A percentile compares a stretch with the other conserved stretches of the same genome.
Evolutionary conservation across 1,140 invertebrate species (phyloP).

Genomic region (Drosophila mojavensis): DNA sequence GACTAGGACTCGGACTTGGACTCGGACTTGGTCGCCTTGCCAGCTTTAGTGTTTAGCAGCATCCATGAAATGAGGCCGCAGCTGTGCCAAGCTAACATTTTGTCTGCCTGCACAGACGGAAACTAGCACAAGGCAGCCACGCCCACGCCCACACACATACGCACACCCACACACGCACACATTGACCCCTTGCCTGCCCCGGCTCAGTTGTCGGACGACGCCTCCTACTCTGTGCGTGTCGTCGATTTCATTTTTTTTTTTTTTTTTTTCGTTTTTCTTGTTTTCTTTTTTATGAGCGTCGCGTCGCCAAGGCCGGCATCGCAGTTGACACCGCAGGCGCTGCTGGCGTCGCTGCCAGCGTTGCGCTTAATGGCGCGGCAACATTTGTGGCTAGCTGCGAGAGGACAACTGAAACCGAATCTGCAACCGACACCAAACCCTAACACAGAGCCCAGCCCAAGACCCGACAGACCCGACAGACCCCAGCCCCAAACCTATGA

Average conservation of each 20-base stretch:
- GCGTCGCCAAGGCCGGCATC: constrained; percentile 57
- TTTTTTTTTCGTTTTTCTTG: constrained; percentile 3
- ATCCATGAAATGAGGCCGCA: constrained; percentile 61
- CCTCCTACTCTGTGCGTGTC: constrained; percentile 61
- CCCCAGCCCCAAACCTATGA: constrained; percentile 9
- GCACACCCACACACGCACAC: constrained; percentile 12
- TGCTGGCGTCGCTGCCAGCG: constrained; percentile 1
- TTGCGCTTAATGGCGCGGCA: constrained; percentile 45
- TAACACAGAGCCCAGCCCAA: not conserved
- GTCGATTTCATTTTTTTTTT: constrained; percentile 70
- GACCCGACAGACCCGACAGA: not conserved
- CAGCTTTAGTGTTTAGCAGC: constrained; percentile 46
- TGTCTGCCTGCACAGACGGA: constrained; percentile 54
- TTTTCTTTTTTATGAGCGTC: constrained; percentile 60
- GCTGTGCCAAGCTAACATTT: constrained; percentile 39
- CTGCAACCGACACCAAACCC: not conserved
- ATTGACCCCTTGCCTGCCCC: constrained; percentile 24
- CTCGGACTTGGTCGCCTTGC: constrained; percentile 25
- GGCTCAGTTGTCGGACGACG: constrained; percentile 27
- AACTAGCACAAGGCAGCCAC: constrained; percentile 73
- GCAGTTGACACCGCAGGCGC: constrained; percentile 40
- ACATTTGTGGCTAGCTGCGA: constrained; percentile 35
- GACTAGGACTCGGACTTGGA: constrained; percentile 1
- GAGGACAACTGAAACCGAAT: constrained; percentile 18
- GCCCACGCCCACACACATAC: constrained; percentile 11